Conservation (phyloP, 2,113 vertebrate genomes). For the Antennarius striatus region DNA sequence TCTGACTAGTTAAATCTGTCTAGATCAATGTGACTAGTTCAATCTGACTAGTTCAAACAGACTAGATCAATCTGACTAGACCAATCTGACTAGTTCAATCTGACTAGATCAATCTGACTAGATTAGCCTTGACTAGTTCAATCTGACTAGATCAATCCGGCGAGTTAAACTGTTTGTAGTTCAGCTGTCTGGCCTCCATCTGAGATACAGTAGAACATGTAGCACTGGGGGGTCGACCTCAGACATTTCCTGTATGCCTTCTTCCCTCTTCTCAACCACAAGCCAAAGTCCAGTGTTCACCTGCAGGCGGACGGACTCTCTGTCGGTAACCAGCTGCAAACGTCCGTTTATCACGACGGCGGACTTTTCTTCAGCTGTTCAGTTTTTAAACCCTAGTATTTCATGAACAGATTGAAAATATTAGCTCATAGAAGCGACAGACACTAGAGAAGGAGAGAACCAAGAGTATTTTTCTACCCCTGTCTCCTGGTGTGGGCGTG, state of each 20-base stretch:
- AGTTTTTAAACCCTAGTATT: constrained; percentile 16
- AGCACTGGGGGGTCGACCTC: constrained; percentile 55
- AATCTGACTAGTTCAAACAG: no score
- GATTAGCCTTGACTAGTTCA: no score
- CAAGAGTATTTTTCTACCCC: constrained; percentile 78
- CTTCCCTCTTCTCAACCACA: constrained; percentile 50
- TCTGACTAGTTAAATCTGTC: no score
- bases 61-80: no score
- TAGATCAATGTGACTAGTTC: no score
- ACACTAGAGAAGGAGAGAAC: constrained; percentile 13
- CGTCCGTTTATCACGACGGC: constrained; percentile 16
- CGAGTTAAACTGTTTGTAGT: no score
- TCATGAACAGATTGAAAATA: constrained; percentile 32
- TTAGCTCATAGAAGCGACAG: constrained; percentile 23
- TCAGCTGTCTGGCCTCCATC: constrained; percentile 18
- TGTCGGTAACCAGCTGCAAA: constrained; percentile 38
- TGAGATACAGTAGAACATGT: constrained; percentile 56
- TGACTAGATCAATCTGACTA: no score
- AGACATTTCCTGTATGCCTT: constrained; percentile 32
- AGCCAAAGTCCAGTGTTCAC: constrained; percentile 75
- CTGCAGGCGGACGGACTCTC: neutral
- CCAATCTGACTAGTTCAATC: no score
- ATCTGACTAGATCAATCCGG: no score
- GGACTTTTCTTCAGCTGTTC: constrained; percentile 1
- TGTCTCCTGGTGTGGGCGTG: constrained; percentile 53